Evolutionary conservation across 2,888 invertebrate species (phyloP).

Genomic region (Entomobrya proxima): DNA sequence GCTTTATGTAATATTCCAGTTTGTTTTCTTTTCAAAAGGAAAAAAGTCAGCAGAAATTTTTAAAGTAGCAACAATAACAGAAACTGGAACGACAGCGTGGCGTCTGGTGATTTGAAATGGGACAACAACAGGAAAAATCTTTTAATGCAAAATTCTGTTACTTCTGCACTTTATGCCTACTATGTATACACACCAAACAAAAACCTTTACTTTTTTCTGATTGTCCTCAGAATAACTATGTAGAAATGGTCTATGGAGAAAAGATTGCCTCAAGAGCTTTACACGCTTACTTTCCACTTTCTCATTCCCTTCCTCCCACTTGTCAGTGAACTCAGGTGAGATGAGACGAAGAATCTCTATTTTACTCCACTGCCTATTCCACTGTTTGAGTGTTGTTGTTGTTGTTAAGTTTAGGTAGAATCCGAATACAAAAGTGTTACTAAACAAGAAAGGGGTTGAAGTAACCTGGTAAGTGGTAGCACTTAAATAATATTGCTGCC

Average conservation of each 20-base stretch:
- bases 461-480: slow-evolving; percentile 33
- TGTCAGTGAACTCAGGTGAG: slow-evolving; percentile 50
- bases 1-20: slow-evolving; percentile 32
- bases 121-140: slow-evolving; percentile 34
- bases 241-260: slow-evolving; percentile 7
- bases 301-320: slow-evolving; percentile 30
- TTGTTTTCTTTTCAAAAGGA: not conserved
- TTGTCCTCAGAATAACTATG: not conserved
- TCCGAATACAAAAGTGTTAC: slow-evolving; percentile 10
- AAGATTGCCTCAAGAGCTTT: slow-evolving; percentile 46
- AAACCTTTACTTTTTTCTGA: not conserved
- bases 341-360: slow-evolving; percentile 35
- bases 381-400: not conserved
- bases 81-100: slow-evolving; percentile 29
- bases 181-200: not conserved
- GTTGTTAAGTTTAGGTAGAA: slow-evolving; percentile 12
- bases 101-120: slow-evolving; percentile 31
- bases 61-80: not conserved
- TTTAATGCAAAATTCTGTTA: slow-evolving; percentile 37
- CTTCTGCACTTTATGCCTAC: not conserved
- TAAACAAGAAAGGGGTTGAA: slow-evolving; percentile 15
- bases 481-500: slow-evolving; percentile 45
- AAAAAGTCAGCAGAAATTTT: not conserved
- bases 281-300: not conserved
- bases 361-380: slow-evolving; percentile 6